Evolutionary conservation across 2,113 vertebrate species (phyloP).

Genomic region (Gymnobelideus leadbeateri): DNA sequence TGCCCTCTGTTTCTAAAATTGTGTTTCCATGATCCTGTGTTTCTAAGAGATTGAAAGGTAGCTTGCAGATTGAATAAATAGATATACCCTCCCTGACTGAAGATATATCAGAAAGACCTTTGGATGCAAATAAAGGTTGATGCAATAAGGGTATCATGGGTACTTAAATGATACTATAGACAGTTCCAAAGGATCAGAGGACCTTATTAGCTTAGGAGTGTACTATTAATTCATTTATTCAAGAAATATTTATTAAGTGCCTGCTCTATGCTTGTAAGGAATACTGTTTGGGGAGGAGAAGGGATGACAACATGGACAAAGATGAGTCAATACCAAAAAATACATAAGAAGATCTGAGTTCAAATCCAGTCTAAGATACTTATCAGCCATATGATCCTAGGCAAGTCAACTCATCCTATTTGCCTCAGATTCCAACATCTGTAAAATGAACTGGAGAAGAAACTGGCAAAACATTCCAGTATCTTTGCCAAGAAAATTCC

Average conservation of each 20-base stretch:
- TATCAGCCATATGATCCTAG: not conserved
- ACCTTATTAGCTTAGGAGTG: not conserved
- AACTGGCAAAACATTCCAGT: not conserved
- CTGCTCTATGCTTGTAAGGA: not conserved
- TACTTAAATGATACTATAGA: not conserved
- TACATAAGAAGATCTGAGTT: not conserved
- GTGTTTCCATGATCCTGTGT: no score
- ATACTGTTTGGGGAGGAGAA: not conserved
- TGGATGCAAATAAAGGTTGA: no score
- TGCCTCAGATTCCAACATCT: not conserved
- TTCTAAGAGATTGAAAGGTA: no score
- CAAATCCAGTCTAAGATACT: not conserved
- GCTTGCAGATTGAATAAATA: no score
- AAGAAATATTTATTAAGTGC: not conserved
- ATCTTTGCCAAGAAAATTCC: not conserved
- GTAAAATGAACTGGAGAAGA: not conserved
- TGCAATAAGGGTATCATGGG: no score
- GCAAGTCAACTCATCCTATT: not conserved
- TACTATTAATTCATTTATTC: not conserved
- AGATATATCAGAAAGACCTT: no score
- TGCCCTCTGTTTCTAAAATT: no score
- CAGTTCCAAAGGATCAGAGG: not conserved
- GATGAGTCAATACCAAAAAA: not conserved
- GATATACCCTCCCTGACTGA: not conserved
- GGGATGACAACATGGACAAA: not conserved